phyloP scores from a whole-genome alignment of 2,113 vertebrate genomes.

The Elaphurus davidianus region DNA sequence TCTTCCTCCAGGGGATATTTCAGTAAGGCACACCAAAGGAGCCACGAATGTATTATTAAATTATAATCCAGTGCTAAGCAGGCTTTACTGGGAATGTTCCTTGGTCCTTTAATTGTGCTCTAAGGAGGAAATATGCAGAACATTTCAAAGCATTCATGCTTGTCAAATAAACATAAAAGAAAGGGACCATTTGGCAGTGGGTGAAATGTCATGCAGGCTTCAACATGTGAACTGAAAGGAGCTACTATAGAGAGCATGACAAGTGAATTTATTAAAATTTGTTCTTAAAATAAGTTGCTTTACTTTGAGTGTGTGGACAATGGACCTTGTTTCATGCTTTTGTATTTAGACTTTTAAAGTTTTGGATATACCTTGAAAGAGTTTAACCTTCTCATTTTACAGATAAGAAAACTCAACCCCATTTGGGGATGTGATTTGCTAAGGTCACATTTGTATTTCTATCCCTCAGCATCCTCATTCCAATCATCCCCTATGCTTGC shows the following conservation, averaged over 20 bases:
- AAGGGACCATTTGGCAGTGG: slow-evolving; percentile 1
- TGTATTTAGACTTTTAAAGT: not conserved
- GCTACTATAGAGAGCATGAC: not conserved
- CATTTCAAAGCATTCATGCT: slow-evolving; percentile 46
- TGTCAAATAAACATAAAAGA: slow-evolving; percentile 55
- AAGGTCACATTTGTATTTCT: not conserved
- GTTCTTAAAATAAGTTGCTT: slow-evolving; percentile 27
- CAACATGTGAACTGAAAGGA: not conserved
- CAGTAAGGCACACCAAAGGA: slow-evolving; percentile 10
- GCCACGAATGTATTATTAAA: slow-evolving; percentile 46
- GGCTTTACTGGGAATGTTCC: slow-evolving; percentile 46
- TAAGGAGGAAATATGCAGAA: slow-evolving; percentile 47
- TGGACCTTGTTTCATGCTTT: not conserved
- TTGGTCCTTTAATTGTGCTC: slow-evolving; percentile 39
- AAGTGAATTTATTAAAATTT: slow-evolving; percentile 22
- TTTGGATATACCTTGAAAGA: not conserved
- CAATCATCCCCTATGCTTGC: not conserved
- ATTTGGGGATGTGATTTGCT: not conserved
- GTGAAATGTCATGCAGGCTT: slow-evolving; percentile 49
- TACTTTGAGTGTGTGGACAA: not conserved
- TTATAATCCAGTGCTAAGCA: slow-evolving; percentile 50
- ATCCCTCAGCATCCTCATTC: not conserved
- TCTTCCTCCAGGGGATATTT: not conserved
- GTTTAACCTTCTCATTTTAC: not conserved
- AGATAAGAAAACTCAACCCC: not conserved